Conservation (phyloP, 2,797 vertebrate species). For the Geotrypetes seraphini region DNA sequence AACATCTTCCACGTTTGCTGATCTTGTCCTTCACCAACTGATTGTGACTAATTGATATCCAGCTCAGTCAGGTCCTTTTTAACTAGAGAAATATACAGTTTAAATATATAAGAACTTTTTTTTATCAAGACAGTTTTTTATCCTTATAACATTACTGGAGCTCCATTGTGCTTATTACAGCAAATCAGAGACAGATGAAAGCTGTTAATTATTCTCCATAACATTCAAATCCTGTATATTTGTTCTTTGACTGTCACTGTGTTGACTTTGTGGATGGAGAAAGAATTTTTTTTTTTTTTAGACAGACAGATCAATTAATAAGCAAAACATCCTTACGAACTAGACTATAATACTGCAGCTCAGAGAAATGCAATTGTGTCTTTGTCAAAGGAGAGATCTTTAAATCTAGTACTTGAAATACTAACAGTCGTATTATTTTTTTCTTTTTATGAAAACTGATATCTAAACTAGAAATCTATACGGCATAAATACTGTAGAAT, state of each 20-base stretch:
- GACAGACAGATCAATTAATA: constrained; percentile 21
- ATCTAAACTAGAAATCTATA: too few relatives aligned
- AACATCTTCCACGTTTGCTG: too few relatives aligned
- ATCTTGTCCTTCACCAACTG: too few relatives aligned
- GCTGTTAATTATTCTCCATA: constrained; percentile 54
- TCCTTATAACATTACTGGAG: constrained; percentile 32
- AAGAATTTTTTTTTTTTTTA: constrained; percentile 20
- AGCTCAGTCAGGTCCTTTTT: too few relatives aligned
- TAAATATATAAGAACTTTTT: too few relatives aligned
- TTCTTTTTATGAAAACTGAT: too few relatives aligned
- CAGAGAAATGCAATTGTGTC: constrained; percentile 37
- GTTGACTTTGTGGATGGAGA: constrained; percentile 24
- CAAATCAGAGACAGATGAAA: constrained; percentile 40
- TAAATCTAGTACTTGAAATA: constrained; percentile 22
- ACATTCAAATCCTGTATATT: constrained; percentile 47
- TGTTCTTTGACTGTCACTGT: constrained; percentile 33
- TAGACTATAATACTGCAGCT: constrained; percentile 34
- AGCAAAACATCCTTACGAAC: constrained; percentile 13
- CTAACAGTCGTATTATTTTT: constrained; percentile 32
- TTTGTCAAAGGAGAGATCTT: constrained; percentile 28
- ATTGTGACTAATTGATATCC: too few relatives aligned
- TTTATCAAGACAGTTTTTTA: constrained; percentile 33
- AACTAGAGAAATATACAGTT: too few relatives aligned
- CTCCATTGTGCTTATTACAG: constrained; percentile 43
- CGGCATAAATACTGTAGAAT: too few relatives aligned